phyloP scores from a whole-genome alignment of 2,113 vertebrate genomes.

The Lepidiolamprologus cunningtoni region DNA sequence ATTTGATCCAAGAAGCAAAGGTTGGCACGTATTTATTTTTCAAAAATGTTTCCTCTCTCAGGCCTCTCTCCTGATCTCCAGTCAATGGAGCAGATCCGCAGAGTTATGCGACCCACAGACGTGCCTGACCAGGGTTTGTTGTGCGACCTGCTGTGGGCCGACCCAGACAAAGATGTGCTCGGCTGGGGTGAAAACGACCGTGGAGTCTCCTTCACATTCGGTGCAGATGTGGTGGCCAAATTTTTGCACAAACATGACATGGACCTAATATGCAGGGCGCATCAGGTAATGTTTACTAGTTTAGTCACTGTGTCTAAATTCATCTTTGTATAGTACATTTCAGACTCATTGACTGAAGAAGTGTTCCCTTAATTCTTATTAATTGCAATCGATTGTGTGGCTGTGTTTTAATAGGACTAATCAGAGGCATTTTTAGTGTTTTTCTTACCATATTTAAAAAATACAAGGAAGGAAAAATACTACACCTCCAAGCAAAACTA shows the following conservation, averaged over 20 bases:
- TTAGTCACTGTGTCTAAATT: not conserved
- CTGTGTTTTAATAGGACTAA: not conserved
- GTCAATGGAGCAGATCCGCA: slow-evolving; percentile 83
- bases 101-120: slow-evolving; percentile 94
- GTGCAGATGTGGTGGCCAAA: slow-evolving; percentile 77
- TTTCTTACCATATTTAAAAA: not conserved
- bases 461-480: not conserved
- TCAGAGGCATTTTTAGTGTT: not conserved
- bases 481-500: not conserved
- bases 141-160: slow-evolving; percentile 93
- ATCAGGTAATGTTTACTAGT: slow-evolving; percentile 61
- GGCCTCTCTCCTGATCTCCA: slow-evolving; percentile 76
- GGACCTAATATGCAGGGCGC: slow-evolving; percentile 81
- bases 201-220: slow-evolving; percentile 76
- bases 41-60: not conserved
- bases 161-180: slow-evolving; percentile 88
- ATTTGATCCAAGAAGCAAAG: not conserved
- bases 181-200: slow-evolving; percentile 79
- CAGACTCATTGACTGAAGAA: not conserved
- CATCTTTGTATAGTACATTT: not conserved
- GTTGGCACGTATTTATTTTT: not conserved
- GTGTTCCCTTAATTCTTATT: not conserved
- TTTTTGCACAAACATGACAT: slow-evolving; percentile 81
- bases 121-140: slow-evolving; percentile 80
- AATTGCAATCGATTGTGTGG: too few relatives aligned